phyloP scores from a whole-genome alignment of 37 sponge, comb jelly and placozoan species.

The Axinella damicornis region DNA sequence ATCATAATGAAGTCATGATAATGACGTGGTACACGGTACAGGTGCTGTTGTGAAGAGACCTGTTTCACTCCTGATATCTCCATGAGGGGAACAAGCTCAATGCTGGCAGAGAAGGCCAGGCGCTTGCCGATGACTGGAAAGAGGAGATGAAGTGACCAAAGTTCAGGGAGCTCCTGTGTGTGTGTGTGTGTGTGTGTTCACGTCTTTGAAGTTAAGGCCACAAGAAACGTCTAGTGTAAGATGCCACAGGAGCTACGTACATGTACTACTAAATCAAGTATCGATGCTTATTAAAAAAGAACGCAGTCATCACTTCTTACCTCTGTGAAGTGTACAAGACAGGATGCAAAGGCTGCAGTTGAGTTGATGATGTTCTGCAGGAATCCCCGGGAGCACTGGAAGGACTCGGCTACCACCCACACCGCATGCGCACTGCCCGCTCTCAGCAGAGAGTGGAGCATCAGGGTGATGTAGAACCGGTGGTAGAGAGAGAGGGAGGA shows the following conservation, averaged over 20 bases:
- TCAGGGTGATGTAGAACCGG: conserved; percentile 79
- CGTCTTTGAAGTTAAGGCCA: too few species aligned
- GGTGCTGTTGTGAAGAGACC: conserved; percentile 23
- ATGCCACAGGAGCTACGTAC: too few species aligned
- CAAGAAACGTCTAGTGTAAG: too few species aligned
- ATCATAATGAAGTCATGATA: too few species aligned
- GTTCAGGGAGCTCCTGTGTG: conserved; percentile 79
- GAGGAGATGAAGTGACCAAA: conserved; percentile 83
- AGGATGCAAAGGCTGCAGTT: conserved; percentile 67
- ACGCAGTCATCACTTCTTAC: too few species aligned
- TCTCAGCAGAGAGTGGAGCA: conserved; percentile 70
- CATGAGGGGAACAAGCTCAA: conserved; percentile 85
- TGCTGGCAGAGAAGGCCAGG: conserved; percentile 64
- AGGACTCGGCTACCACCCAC: conserved; percentile 81
- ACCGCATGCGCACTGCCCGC: conserved; percentile 43
- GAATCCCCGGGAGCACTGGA: conserved; percentile 86
- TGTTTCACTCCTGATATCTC: conserved; percentile 92
- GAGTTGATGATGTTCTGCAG: conserved; percentile 76
- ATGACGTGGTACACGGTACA: too few species aligned
- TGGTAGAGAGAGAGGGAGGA: conserved; percentile 33
- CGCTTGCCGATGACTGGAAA: conserved; percentile 76
- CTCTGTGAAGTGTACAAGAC: conserved; percentile 84
- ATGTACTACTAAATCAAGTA: too few species aligned
- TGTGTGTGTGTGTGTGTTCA: too few species aligned
- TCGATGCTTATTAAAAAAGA: too few species aligned